Conservation (phyloP, 2,888 invertebrate genomes). For the Pollenia griseotomentosa region DNA sequence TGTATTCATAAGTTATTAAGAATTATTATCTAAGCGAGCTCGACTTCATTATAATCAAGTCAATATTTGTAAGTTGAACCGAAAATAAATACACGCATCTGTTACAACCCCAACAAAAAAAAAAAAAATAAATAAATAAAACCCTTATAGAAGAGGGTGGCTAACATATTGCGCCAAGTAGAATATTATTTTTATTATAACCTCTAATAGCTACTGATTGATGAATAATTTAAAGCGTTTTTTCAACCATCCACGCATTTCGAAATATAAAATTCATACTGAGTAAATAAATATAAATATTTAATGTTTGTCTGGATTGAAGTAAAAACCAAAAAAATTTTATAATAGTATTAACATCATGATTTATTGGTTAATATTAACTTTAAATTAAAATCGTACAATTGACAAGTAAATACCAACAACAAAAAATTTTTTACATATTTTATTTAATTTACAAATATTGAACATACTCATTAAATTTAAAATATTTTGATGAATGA, state of each 20-base stretch:
- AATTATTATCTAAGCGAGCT: too few species aligned
- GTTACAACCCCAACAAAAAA: too few species aligned
- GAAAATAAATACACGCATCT: too few species aligned
- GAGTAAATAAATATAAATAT: neutral
- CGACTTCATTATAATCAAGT: too few species aligned
- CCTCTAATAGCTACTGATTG: slow-evolving; percentile 3
- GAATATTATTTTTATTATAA: slow-evolving; percentile 1
- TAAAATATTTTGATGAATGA: neutral
- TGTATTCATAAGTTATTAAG: too few species aligned
- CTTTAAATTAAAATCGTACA: neutral
- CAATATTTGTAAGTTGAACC: too few species aligned
- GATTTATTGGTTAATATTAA: slow-evolving; percentile 2
- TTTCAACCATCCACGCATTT: neutral
- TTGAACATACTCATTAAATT: neutral
- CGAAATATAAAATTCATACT: neutral
- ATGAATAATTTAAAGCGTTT: neutral
- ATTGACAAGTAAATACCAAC: neutral
- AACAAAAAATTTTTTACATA: neutral
- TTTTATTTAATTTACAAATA: neutral
- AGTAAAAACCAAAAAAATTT: neutral
- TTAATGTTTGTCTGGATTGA: neutral
- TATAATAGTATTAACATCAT: neutral
- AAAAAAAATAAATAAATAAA: too few species aligned
- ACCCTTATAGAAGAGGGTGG: neutral
- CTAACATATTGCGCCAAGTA: neutral